These are phyloP conservation scores for Druceiella hillmani DNA, from an alignment of 2,888 invertebrate genomes.

Conservation along the genomic window DNA sequence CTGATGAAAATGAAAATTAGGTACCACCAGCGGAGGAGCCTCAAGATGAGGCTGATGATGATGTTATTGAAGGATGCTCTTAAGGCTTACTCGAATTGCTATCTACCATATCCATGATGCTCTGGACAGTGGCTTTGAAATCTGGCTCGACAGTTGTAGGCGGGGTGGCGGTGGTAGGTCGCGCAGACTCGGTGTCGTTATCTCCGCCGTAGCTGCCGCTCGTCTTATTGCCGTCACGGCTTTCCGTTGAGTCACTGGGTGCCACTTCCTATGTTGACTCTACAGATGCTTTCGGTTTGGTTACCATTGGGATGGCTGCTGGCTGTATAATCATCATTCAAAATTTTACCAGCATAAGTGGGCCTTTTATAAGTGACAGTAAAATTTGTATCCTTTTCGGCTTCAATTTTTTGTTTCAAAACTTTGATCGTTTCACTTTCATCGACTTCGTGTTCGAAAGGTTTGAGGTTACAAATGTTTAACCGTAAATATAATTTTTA, in stretches of 20 bases:
- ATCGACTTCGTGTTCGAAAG: slow-evolving; percentile 84
- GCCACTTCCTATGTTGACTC: slow-evolving; percentile 37
- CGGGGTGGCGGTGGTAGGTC: slow-evolving; percentile 18
- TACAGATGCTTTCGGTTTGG: slow-evolving; percentile 55
- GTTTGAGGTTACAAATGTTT: slow-evolving; percentile 92
- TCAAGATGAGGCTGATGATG: no score
- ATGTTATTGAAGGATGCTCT: slow-evolving; percentile 95
- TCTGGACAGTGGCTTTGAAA: slow-evolving; percentile 59
- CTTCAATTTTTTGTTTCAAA: slow-evolving; percentile 86
- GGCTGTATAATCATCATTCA: slow-evolving; percentile 80
- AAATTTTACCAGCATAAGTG: slow-evolving; percentile 93
- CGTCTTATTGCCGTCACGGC: slow-evolving; percentile 37
- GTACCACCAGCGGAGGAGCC: no score
- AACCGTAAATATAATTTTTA: slow-evolving; percentile 78
- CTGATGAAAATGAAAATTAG: no score
- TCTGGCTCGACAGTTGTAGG: slow-evolving; percentile 35
- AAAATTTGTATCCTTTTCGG: slow-evolving; percentile 83
- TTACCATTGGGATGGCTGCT: slow-evolving; percentile 89
- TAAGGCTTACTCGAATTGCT: slow-evolving; percentile 81
- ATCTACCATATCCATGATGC: slow-evolving; percentile 89
- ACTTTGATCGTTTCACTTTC: slow-evolving; percentile 78
- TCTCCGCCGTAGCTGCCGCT: slow-evolving; percentile 25
- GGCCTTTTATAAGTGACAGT: slow-evolving; percentile 86
- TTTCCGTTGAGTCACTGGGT: slow-evolving; percentile 47
- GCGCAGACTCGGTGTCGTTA: slow-evolving; percentile 30